Percentiles rank a stretch among this genome's conserved stretches.
Conservation (phyloP, 2,113 vertebrate species). For the Desmodus rotundus region DNA sequence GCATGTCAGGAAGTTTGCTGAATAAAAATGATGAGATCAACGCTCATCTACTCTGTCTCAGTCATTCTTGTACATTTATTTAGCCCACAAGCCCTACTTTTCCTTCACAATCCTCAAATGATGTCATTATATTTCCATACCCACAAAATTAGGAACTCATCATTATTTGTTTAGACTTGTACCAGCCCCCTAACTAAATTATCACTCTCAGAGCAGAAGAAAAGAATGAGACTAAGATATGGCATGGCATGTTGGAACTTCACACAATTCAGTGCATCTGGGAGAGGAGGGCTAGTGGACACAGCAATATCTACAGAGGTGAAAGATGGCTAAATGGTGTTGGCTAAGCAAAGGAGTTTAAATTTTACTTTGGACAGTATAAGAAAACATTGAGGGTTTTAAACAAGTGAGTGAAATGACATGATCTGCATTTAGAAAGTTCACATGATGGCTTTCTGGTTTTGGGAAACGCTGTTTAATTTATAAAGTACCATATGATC, state of each 20-base stretch:
- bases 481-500: not conserved
- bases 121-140: not conserved
- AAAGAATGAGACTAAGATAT: not conserved
- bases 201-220: not conserved
- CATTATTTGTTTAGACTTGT: not conserved
- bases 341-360: not conserved
- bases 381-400: not conserved
- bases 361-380: not conserved
- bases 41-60: not conserved
- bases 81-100: not conserved
- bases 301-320: not conserved
- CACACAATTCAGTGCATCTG: not conserved
- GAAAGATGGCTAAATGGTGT: not conserved
- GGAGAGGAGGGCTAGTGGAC: not conserved
- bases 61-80: not conserved
- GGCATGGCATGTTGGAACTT: accelerated
- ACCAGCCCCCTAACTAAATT: not conserved
- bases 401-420: not conserved
- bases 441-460: not conserved
- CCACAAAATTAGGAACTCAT: not conserved
- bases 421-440: not conserved
- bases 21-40: not conserved
- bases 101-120: not conserved
- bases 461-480: not conserved
- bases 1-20: not conserved